These are phyloP conservation scores for Semaprochilodus insignis DNA, from an alignment of 2,797 vertebrate genomes.

Conservation along the genomic window DNA sequence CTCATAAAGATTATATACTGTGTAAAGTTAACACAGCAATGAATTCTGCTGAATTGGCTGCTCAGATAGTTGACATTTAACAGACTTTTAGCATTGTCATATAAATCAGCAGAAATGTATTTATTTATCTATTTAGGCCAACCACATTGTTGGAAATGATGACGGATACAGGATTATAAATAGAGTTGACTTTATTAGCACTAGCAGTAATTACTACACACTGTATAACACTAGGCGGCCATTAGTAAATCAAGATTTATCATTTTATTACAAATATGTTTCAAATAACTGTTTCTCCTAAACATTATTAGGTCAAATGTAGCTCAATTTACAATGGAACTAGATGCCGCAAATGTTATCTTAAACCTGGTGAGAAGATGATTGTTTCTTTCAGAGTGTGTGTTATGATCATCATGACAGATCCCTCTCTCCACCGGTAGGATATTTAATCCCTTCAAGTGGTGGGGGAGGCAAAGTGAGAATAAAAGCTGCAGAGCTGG, in stretches of 20 bases:
- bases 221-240: too few relatives aligned
- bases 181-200: neutral
- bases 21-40: slow-evolving; percentile 26
- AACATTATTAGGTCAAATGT: slow-evolving; percentile 8
- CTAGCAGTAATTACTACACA: neutral
- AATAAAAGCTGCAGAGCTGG: slow-evolving; percentile 44
- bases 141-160: neutral
- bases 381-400: slow-evolving; percentile 31
- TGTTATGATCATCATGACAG: slow-evolving; percentile 49
- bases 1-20: slow-evolving; percentile 1
- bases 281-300: neutral
- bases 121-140: neutral
- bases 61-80: slow-evolving; percentile 16
- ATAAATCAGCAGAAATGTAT: neutral
- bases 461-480: slow-evolving; percentile 35
- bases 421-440: slow-evolving; percentile 40
- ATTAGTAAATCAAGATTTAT: neutral
- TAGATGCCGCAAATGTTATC: slow-evolving; percentile 30
- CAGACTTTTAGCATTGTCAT: neutral
- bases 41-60: neutral
- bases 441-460: slow-evolving; percentile 49
- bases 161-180: neutral
- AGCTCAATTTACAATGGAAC: neutral
- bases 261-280: slow-evolving; percentile 19
- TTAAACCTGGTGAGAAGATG: slow-evolving; percentile 37